Evolutionary conservation across 2,888 invertebrate species (phyloP).

Genomic region (Calliphora vomitoria): DNA sequence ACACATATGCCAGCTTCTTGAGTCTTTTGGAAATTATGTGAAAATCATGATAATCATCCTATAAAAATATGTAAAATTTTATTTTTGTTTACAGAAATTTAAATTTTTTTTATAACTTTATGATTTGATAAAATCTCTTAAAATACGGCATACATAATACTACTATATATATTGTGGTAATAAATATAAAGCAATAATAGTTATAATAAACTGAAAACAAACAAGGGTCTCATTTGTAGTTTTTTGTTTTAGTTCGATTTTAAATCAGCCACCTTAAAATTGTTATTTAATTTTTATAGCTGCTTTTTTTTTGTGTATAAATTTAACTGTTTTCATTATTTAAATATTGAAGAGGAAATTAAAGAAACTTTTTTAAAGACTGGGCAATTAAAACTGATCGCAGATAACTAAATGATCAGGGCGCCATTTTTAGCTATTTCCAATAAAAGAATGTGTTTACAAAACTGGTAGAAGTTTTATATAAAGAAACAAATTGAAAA

Average conservation of each 20-base stretch:
- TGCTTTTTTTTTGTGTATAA: no score
- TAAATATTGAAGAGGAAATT: neutral
- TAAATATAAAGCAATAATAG: neutral
- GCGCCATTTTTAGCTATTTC: neutral
- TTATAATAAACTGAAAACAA: conserved; percentile 2
- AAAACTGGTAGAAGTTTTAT: no score
- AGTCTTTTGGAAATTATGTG: conserved; percentile 51
- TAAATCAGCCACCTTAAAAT: neutral
- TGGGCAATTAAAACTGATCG: neutral
- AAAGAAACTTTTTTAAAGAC: neutral
- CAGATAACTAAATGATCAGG: neutral
- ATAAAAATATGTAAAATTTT: conserved; percentile 43
- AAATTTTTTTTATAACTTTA: conserved; percentile 56
- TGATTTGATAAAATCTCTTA: conserved; percentile 35
- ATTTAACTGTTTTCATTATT: neutral
- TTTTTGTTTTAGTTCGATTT: neutral
- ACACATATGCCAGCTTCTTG: neutral
- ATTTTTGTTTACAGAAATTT: conserved; percentile 16
- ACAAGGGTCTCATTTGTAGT: neutral
- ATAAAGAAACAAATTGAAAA: no score
- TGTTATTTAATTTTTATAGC: neutral
- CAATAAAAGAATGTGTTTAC: no score
- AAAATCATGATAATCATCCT: conserved; percentile 63
- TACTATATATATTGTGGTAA: neutral
- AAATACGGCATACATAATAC: neutral